Evolutionary conservation across 2,113 vertebrate species (phyloP).

Genomic region (Emydocephalus ijimae): DNA sequence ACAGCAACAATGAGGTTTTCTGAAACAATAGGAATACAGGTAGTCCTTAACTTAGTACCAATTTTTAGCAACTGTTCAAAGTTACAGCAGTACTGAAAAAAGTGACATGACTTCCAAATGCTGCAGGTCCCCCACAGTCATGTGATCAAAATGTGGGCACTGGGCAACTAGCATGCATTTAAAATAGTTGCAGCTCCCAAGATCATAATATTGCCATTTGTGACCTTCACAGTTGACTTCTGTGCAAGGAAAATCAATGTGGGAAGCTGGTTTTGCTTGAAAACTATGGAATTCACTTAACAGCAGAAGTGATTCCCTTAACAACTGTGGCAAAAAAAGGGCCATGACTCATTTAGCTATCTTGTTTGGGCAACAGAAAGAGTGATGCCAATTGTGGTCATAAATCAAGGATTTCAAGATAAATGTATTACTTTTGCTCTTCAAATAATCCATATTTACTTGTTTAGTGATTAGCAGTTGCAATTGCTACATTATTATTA

Average conservation of each 20-base stretch:
- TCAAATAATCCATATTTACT: neutral
- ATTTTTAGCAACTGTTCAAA: neutral
- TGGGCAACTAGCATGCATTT: neutral
- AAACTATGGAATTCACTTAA: neutral
- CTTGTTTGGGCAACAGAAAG: neutral
- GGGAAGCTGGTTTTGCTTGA: neutral
- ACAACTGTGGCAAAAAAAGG: neutral
- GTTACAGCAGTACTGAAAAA: neutral
- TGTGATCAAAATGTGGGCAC: neutral
- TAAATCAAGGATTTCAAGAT: neutral
- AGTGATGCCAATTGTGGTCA: neutral
- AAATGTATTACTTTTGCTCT: constrained; percentile 11
- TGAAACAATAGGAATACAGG: neutral
- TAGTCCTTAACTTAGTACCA: neutral
- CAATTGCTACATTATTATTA: neutral
- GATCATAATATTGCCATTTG: neutral
- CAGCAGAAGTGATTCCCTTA: neutral
- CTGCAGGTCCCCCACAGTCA: neutral
- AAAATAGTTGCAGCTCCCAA: neutral
- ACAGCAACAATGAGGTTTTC: neutral
- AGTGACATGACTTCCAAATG: neutral
- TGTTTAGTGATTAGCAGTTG: neutral
- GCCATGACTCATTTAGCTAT: neutral
- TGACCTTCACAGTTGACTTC: neutral
- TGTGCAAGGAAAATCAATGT: neutral